Evolutionary conservation across 2,888 invertebrate species (phyloP), one percentile per base, ranked within the genome.

Genomic region (Hirudinaria manillensis): DNA sequence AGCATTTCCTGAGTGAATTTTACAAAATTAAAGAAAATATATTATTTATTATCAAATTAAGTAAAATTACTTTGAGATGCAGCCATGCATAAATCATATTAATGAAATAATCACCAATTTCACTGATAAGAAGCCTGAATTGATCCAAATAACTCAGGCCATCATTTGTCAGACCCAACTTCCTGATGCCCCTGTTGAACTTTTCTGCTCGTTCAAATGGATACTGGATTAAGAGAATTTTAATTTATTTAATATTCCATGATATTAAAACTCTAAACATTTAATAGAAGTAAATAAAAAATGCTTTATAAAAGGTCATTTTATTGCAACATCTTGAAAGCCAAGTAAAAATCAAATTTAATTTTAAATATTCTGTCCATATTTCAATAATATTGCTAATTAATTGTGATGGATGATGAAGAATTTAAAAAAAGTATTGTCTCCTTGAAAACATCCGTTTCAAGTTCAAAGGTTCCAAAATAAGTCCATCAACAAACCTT

Each of bases 171-270:
- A 85, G 84, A 0, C 95, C 96, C 65, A 98, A 86, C 82, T 93
- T 92, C 79, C 92, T 89, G 78, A 98, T 95, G 4, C 92, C 92
- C 83, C 91, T 91, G 83, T 95, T 93, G 83, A 99, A 95, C 83
- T 92, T 93, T 79, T 96, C 94, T 0, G 97, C 97, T 81, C 93
- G 88, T 81, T 94, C 94, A 84, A 92, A 96, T 0, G 92, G 90
- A 86, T 87, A 88, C 84, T 86, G 80, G 24, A 27, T 13, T n/a
- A n/a, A n/a, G n/a, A n/a, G n/a, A 45, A 19, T 10, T 2, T 27
- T 7, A 68, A 24, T 32, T 29, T 24, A 4, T 4, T n/a, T 3
- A n/a, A 27, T 56, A 56, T 56, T n/a, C 13, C 13, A 24, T 24
- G 6, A 56, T 13, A 56, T 24, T 56, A 56, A 4, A 56, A 56